Evolutionary conservation across 2,888 invertebrate species (phyloP).

Genomic region (Choreutis nemorana): DNA sequence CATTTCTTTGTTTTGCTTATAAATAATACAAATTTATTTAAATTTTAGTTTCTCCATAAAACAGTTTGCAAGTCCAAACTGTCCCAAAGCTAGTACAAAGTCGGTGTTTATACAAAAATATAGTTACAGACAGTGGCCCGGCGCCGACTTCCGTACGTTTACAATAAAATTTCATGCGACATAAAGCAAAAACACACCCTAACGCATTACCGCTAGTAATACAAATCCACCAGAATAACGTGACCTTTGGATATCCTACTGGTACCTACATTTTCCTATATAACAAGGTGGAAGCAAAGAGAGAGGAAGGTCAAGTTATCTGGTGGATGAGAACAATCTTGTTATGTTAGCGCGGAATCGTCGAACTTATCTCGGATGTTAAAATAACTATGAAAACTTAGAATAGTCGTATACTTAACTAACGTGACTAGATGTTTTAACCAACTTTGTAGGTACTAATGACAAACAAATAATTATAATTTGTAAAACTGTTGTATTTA

Average conservation of each 20-base stretch:
- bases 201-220: slow-evolving; percentile 48
- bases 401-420: slow-evolving; percentile 30
- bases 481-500: background rate
- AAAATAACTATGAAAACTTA: slow-evolving; percentile 47
- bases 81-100: no score
- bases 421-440: slow-evolving; percentile 3
- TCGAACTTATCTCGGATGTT: slow-evolving; percentile 44
- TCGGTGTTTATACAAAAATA: no score
- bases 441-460: background rate
- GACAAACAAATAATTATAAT: background rate
- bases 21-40: no score
- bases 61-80: no score
- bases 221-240: slow-evolving; percentile 30
- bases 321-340: slow-evolving; percentile 47
- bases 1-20: no score
- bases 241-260: slow-evolving; percentile 19
- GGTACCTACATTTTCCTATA: slow-evolving; percentile 7
- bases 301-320: slow-evolving; percentile 17
- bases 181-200: slow-evolving; percentile 66
- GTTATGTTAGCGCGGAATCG: slow-evolving; percentile 50
- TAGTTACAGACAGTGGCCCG: slow-evolving; percentile 20
- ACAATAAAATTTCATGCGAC: slow-evolving; percentile 63
- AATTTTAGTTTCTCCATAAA: no score
- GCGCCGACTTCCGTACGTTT: slow-evolving; percentile 27
- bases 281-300: slow-evolving; percentile 1